Evolutionary conservation across 2,113 vertebrate genomes (phyloP), one percentile per base, ranked within the genome.

Genomic region (Nymphicus hollandicus): DNA sequence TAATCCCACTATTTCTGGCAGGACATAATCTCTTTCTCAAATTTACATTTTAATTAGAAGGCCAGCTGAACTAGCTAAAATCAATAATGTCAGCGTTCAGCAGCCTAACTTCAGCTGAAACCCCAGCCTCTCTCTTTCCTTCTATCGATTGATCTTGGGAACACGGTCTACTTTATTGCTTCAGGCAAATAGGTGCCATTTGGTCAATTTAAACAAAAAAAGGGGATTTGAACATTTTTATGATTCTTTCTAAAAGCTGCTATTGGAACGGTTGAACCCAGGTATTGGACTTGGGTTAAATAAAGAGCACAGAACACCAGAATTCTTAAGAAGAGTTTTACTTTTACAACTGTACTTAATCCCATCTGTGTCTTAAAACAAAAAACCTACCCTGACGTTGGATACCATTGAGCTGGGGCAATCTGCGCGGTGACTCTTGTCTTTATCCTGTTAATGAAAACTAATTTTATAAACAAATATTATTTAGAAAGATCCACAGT

Each of bases 21-120:
- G 98, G 98, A 99, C 98, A 98, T 98, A 99, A 99, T 99, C 99
- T 99, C 98, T 98, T 98, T 99, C 98, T 99, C 98, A 98, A 99
- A 99, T 99, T 99, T 99, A 99, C 99, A 99, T 99, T 99, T 99
- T 99, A 99, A 99, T 99, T 99, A 99, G 99, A 98, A 99, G 98
- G 98, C 99, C 98, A 99, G 99, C 98, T 99, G 99, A 99, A 99
- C 98, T 98, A 97, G 97, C 96, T 97, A 97, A 98, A 99, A 99
- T 99, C 99, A 98, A 99, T 99, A 99, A 96, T 97, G 98, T 98
- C 98, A 98, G 98, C 98, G 97, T 98, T 96, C 97, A 85, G 97
- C 97, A 93, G 98, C 97, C 98, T 94, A 96, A 97, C 97, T 98
- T 87, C 95, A 84, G 94, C 91, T 94, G 91, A 96, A 96, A 96